A percentile compares a stretch with the other conserved stretches of the same genome.
Evolutionary conservation across 2,888 invertebrate species (phyloP).

Genomic region (Perizoma flavofasciatum): DNA sequence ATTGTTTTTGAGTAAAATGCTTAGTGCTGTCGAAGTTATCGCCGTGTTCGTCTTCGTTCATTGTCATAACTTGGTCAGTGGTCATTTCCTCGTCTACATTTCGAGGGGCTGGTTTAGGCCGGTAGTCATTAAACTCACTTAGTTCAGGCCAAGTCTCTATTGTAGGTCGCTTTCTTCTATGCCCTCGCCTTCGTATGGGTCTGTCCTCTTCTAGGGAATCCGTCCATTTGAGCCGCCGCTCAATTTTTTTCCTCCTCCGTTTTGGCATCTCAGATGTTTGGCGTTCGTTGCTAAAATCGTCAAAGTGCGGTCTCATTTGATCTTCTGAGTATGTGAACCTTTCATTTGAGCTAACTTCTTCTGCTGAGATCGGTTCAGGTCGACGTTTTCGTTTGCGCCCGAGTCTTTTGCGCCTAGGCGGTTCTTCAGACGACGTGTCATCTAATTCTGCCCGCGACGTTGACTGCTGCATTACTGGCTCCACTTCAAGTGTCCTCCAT

Average conservation of each 20-base stretch:
- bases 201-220: conserved; percentile 66
- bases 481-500: conserved; percentile 77
- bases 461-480: conserved; percentile 49
- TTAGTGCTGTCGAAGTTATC: conserved; percentile 11
- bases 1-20: conserved; percentile 9
- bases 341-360: conserved; percentile 53
- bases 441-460: conserved; percentile 59
- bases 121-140: conserved; percentile 53
- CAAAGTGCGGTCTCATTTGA: conserved; percentile 46
- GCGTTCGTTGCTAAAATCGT: conserved; percentile 46
- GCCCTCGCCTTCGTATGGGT: conserved; percentile 63
- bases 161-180: conserved; percentile 63
- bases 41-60: conserved; percentile 23
- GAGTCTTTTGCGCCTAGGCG: conserved; percentile 71
- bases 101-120: conserved; percentile 36
- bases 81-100: conserved; percentile 34
- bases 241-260: conserved; percentile 65
- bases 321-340: conserved; percentile 51
- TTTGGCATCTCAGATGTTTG: conserved; percentile 54
- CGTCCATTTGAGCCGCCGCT: conserved; percentile 60
- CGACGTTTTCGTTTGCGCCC: conserved; percentile 85
- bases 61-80: conserved; percentile 29
- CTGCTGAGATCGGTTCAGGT: conserved; percentile 65
- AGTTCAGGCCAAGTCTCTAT: conserved; percentile 52
- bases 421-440: conserved; percentile 58